Evolutionary conservation across 2,113 vertebrate species (phyloP).

Genomic region (Cyphomyrus discorhynchus): DNA sequence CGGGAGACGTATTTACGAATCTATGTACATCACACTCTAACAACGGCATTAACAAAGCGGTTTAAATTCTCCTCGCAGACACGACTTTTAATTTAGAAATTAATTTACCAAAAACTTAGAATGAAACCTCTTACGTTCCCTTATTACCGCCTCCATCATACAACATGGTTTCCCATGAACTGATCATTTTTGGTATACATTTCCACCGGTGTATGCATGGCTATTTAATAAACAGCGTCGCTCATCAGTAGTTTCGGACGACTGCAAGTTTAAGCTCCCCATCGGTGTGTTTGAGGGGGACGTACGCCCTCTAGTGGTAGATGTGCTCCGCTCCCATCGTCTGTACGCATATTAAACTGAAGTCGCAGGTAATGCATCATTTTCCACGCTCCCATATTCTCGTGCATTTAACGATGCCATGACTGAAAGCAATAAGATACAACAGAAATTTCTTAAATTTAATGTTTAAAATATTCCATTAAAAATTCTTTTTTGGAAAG

Average conservation of each 20-base stretch:
- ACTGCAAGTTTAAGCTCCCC: neutral
- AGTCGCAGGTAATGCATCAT: neutral
- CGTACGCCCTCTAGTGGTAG: neutral
- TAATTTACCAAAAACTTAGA: neutral
- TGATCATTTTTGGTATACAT: neutral
- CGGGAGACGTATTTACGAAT: neutral
- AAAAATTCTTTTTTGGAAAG: neutral
- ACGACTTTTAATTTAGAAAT: neutral
- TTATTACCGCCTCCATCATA: neutral
- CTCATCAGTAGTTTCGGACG: neutral
- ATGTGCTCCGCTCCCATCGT: neutral
- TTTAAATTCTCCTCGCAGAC: neutral
- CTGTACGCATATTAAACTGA: neutral
- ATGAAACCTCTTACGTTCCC: neutral
- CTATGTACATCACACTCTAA: too few species aligned
- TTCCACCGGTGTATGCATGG: neutral
- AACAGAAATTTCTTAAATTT: neutral
- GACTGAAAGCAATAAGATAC: neutral
- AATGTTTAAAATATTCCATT: neutral
- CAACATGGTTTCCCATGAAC: neutral
- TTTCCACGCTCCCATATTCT: neutral
- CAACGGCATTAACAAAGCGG: neutral
- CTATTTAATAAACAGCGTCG: neutral
- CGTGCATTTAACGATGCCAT: neutral
- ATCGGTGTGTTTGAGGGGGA: neutral